Base-by-base conservation (phyloP, 2,888 invertebrate species). In the Heliconius hortense region DNA sequence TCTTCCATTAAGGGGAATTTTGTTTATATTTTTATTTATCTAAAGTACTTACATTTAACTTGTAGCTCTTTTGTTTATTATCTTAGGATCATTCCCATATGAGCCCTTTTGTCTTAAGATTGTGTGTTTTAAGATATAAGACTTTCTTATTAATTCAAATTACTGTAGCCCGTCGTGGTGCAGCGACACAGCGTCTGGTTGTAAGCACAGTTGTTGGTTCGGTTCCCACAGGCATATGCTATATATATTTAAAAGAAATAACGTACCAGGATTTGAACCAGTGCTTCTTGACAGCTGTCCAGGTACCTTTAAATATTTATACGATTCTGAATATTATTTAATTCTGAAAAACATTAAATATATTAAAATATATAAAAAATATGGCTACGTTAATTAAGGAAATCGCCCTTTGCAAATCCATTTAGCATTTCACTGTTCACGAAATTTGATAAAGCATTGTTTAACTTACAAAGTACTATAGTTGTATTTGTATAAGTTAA, bases 361-460 rank as follows among this genome's bases (percentile, higher is more conserved):
- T n/a, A 56, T 59, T 59, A 59, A 4, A 60, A 60, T 60, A 24
- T 7, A 60, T 13, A 15, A 24, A 35, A 63, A 63, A 66, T 18
- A n/a, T 43, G 2, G 39, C 24, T 39, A 24, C 13, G 43, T 15
- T 66, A 8, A 39, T 69, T 69, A 13, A 7, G 28, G 15, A 31
- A 69, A 56, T 31, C 31, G 4, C n/a, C 31, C 56, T 13, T 31
- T 56, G n/a, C 24, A 24, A 35, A 69, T 31, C 24, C 21, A 35
- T 15, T 69, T 35, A 56, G 24, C 56, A 56, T 69, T 69, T 2
- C n/a, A 71, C 21, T 39, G 24, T 43, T 43, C 60, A 66, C 64
- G 56, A 72, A 75, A 31, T 35, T 66, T 48, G 66, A 35, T 48
- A 66, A 72, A 75, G 71, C 35, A 66, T 59, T 71, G 66, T 71